Conservation (phyloP, 1,140 invertebrate species). For the Ylistrum balloti region DNA sequence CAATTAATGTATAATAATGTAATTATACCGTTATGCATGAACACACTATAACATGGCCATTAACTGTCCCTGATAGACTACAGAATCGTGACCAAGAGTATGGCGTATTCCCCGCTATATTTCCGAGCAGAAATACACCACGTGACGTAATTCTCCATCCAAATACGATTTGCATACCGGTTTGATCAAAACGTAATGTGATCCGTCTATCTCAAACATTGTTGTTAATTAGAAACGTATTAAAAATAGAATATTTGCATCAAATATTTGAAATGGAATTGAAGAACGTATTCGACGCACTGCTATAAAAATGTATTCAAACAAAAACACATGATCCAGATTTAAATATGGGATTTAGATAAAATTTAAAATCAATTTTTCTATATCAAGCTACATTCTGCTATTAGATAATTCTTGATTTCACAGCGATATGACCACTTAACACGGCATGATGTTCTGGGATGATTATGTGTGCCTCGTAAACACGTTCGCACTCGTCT, state of each 20-base stretch:
- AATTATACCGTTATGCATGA: not conserved
- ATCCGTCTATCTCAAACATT: not conserved
- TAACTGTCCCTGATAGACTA: not conserved
- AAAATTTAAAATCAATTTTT: not conserved
- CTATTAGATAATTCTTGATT: too few relatives aligned
- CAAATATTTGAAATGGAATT: not conserved
- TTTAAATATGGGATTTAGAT: not conserved
- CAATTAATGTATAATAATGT: not conserved
- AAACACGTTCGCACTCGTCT: too few relatives aligned
- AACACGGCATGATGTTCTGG: too few relatives aligned
- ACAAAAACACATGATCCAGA: not conserved
- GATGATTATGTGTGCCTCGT: too few relatives aligned
- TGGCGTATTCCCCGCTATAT: not conserved
- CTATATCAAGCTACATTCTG: too few relatives aligned
- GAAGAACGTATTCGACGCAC: not conserved
- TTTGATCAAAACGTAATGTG: constrained; percentile 14
- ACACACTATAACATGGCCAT: not conserved
- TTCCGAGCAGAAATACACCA: not conserved
- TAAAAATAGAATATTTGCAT: not conserved
- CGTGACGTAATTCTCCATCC: not conserved
- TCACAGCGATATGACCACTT: too few relatives aligned
- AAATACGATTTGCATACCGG: not conserved
- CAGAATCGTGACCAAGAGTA: not conserved
- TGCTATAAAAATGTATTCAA: not conserved
- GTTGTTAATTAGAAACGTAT: not conserved